A percentile compares a stretch with the other conserved stretches of the same genome.
Evolutionary conservation across 2,113 vertebrate genomes (phyloP).

Genomic region (Corythornis cristatus): DNA sequence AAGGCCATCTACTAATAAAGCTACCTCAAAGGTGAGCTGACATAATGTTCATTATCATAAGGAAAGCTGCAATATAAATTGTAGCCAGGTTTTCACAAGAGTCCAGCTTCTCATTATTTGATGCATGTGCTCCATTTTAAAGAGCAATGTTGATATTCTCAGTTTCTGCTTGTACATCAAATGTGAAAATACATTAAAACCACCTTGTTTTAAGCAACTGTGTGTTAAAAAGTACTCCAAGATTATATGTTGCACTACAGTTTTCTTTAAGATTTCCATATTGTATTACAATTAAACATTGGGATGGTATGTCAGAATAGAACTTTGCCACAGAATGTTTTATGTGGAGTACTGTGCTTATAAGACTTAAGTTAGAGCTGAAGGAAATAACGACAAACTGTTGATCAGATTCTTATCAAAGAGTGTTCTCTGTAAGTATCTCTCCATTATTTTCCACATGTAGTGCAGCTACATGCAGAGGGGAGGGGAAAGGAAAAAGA

Average conservation of each 20-base stretch:
- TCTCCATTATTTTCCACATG: not conserved
- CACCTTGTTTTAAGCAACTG: not conserved
- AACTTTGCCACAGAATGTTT: slow-evolving; percentile 18
- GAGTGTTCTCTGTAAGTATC: not conserved
- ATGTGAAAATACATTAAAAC: not conserved
- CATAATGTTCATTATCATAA: not conserved
- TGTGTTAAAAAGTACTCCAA: not conserved
- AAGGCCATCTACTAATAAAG: not conserved
- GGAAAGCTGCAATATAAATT: not conserved
- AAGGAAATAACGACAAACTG: not conserved
- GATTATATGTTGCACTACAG: not conserved
- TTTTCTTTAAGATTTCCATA: not conserved
- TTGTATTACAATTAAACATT: not conserved
- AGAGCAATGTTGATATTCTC: not conserved
- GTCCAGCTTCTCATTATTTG: not conserved
- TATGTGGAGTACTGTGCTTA: not conserved
- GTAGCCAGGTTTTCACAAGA: not conserved
- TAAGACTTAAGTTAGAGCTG: not conserved
- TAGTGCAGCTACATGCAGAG: not conserved
- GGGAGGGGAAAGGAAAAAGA: not conserved
- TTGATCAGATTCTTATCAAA: not conserved
- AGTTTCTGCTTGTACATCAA: not conserved
- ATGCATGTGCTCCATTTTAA: not conserved
- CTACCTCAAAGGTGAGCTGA: not conserved
- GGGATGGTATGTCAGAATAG: not conserved